phyloP scores from a whole-genome alignment of 1,140 invertebrate species.

The Drosophila willistoni region DNA sequence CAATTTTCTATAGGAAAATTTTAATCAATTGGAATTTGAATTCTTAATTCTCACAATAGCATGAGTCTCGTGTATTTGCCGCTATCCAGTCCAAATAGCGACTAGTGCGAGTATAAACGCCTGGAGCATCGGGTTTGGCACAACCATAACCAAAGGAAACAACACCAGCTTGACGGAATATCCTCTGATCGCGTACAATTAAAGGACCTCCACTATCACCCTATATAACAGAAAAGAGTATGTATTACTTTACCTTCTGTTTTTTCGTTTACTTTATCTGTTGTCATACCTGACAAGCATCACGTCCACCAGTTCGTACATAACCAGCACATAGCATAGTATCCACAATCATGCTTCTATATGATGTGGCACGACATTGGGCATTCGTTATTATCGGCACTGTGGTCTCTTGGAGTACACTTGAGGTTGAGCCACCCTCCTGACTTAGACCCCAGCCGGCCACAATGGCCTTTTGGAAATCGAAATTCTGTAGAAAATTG shows the following conservation, averaged over 20 bases:
- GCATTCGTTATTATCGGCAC: constrained; percentile 96
- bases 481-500: constrained; percentile 61
- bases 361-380: constrained; percentile 91
- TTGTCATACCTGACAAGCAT: constrained; percentile 92
- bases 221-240: constrained; percentile 34
- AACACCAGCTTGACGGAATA: constrained; percentile 92
- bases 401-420: constrained; percentile 91
- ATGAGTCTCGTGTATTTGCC: constrained; percentile 74
- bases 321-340: constrained; percentile 96
- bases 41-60: constrained; percentile 63
- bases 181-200: constrained; percentile 91
- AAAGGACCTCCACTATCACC: constrained; percentile 90
- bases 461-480: constrained; percentile 69
- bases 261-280: background rate
- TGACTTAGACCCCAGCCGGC: constrained; percentile 95
- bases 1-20: background rate
- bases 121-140: constrained; percentile 92
- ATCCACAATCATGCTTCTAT: constrained; percentile 94
- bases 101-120: constrained; percentile 85
- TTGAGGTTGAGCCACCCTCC: constrained; percentile 92
- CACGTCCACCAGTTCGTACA: constrained; percentile 92
- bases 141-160: constrained; percentile 91
- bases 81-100: constrained; percentile 79
- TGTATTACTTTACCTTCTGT: too few relatives aligned
- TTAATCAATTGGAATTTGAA: background rate